Evolutionary conservation across 2,888 invertebrate genomes (phyloP), one percentile per base, ranked within the genome.

Genomic region (Synanthedon andrenaeformis): DNA sequence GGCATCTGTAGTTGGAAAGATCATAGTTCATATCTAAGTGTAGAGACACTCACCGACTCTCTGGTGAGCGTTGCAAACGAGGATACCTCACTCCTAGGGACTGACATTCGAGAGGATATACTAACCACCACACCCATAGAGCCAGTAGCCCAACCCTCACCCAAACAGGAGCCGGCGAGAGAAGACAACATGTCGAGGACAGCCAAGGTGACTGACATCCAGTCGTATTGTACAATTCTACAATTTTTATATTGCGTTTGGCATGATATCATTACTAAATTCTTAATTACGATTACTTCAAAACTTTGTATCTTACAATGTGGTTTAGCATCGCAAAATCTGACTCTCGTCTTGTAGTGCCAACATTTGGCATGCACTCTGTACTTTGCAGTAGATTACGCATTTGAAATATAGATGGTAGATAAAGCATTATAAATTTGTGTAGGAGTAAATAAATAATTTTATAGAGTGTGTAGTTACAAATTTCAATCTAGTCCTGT

Each of bases 1-100:
- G 94, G 94, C 54, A 90, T 94, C 64, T 93, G 93, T 75, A 92
- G 93, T 72, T 94, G 94, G 94, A 91, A 91, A 73, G 94, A 93
- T 72, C 90, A 93, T 72, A 94, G 93, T 71, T 94, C 94, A 52
- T 94, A 94, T 69, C 82, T 94, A 66, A 89, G 92, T 66, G 72
- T 88, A 67, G 92, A 92, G 75, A 83, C 88, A 55, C 77, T 86
- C 42, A 64, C 62, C 19, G 72, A 76, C 61, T 72, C 73, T 54
- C 62, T 72, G 54, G 59, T 60, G 56, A 67, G 66, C 55, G 53
- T 61, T 55, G 53, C 62, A 41, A 64, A 61, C 55, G 73, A 72
- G 57, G 67, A 69, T 19, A 62, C 66, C 17, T 63, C 65, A 54
- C 66, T 59, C 12, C 41, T 72, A 65, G 66, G 62, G 55, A 55